Conservation (phyloP, 1,140 invertebrate species). For the Papilio glaucus region DNA sequence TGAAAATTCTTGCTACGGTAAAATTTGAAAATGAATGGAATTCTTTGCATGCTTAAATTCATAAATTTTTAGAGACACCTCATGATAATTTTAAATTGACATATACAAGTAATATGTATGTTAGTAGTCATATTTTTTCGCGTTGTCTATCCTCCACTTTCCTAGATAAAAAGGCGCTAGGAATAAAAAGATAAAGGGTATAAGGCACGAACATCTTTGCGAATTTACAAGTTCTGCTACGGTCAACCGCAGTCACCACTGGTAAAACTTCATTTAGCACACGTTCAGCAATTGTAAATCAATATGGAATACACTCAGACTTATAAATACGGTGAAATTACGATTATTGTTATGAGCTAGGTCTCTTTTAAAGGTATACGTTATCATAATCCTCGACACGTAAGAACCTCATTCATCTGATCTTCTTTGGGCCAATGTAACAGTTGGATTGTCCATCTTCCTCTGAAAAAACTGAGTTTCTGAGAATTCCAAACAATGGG, state of each 20-base stretch:
- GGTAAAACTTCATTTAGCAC: neutral
- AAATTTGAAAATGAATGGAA: conserved; percentile 25
- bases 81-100: neutral
- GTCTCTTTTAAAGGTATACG: too few species aligned
- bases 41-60: neutral
- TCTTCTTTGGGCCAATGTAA: too few species aligned
- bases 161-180: neutral
- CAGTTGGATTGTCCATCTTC: too few species aligned
- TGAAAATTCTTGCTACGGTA: conserved; percentile 18
- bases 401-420: too few species aligned
- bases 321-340: neutral
- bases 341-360: too few species aligned
- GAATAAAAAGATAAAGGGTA: too few species aligned
- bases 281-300: neutral
- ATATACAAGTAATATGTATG: neutral
- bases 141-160: neutral
- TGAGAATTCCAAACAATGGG: too few species aligned
- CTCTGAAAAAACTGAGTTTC: too few species aligned
- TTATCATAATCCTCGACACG: too few species aligned
- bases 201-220: too few species aligned
- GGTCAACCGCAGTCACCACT: neutral
- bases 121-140: neutral
- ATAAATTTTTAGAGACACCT: neutral
- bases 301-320: neutral
- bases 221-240: neutral